These are phyloP conservation scores for Ibycter americanus DNA, from an alignment of 2,797 vertebrate genomes.

Conservation along the genomic window DNA sequence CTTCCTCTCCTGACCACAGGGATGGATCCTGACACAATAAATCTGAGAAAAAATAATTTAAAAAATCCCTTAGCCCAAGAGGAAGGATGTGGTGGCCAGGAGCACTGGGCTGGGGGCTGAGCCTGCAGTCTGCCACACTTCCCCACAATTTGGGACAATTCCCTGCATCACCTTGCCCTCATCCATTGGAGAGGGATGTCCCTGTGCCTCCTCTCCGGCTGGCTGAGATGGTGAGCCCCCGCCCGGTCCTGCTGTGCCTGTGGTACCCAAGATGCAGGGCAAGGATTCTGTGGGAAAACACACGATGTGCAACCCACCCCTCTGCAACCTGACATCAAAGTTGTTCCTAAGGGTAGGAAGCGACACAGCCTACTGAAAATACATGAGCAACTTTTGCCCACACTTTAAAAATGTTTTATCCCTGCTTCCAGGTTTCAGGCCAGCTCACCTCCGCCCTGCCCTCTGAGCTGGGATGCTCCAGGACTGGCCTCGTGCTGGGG, in stretches of 20 bases:
- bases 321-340: background rate
- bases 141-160: too few species aligned
- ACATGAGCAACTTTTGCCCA: accelerated
- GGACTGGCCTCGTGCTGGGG: background rate
- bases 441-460: background rate
- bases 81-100: background rate
- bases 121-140: background rate
- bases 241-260: background rate
- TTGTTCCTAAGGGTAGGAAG: background rate
- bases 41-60: background rate
- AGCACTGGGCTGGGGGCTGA: background rate
- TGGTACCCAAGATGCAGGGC: background rate
- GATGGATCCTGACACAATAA: background rate
- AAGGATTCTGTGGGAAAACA: background rate
- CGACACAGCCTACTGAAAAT: background rate
- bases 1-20: background rate
- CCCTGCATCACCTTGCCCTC: background rate
- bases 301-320: accelerated
- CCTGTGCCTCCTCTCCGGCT: background rate
- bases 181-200: accelerated
- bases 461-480: background rate
- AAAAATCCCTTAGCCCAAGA: background rate
- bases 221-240: background rate
- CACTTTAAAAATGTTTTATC: accelerated
- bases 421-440: background rate